Evolutionary conservation across 2,888 invertebrate genomes (phyloP).

Genomic region (Epistrophe eligans): DNA sequence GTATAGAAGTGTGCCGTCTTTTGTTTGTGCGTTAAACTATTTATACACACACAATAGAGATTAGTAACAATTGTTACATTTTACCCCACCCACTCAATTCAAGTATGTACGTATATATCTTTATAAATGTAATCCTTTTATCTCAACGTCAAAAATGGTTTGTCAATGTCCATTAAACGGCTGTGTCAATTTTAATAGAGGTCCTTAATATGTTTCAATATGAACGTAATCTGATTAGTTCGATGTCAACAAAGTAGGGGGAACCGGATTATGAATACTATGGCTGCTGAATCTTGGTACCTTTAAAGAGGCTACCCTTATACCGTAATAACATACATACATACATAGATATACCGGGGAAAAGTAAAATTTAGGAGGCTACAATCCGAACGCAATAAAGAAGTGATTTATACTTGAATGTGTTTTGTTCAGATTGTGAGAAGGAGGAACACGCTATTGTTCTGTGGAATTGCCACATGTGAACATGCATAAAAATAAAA

Average conservation of each 20-base stretch:
- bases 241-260: constrained; percentile 23
- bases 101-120: too few species aligned
- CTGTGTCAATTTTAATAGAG: constrained; percentile 24
- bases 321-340: not conserved
- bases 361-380: constrained; percentile 13
- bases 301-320: not conserved
- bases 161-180: constrained; percentile 15
- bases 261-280: not conserved
- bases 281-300: not conserved
- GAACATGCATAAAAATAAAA: not conserved
- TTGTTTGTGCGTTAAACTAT: constrained; percentile 16
- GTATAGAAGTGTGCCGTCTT: not conserved
- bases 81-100: constrained; percentile 3
- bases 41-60: constrained; percentile 5
- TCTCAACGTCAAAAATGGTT: constrained; percentile 3
- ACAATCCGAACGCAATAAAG: not conserved
- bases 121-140: constrained; percentile 21
- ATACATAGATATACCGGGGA: not conserved
- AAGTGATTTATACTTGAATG: constrained; percentile 15
- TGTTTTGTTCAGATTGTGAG: not conserved
- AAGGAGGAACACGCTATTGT: not conserved
- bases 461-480: not conserved
- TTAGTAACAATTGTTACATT: constrained; percentile 21
- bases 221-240: constrained; percentile 21
- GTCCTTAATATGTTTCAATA: constrained; percentile 18